Conservation (phyloP, 2,113 vertebrate genomes). For the Tamias sibiricus region DNA sequence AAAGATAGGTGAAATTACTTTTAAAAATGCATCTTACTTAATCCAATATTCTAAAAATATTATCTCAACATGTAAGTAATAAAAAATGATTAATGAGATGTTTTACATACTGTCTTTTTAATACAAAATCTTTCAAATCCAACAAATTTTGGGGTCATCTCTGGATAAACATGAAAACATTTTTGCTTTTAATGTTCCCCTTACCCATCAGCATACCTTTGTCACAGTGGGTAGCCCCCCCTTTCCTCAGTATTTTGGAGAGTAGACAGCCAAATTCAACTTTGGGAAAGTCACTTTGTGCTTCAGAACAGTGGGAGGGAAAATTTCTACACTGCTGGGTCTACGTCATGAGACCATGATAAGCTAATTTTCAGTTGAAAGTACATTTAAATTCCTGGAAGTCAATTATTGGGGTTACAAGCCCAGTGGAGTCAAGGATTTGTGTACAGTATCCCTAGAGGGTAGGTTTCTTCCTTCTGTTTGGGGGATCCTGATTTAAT, state of each 20-base stretch:
- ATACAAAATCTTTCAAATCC: not conserved
- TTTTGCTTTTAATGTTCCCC: not conserved
- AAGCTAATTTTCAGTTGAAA: not conserved
- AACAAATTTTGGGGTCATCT: not conserved
- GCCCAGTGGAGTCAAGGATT: not conserved
- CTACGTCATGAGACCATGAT: not conserved
- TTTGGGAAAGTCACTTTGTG: not conserved
- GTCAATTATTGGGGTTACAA: not conserved
- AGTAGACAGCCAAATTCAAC: not conserved
- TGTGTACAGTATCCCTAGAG: not conserved
- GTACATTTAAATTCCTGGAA: constrained; percentile 19
- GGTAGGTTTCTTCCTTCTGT: not conserved
- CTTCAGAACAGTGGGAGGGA: not conserved
- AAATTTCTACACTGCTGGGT: not conserved
- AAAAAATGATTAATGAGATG: constrained; percentile 15
- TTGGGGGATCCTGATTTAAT: not conserved
- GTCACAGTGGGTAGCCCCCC: not conserved
- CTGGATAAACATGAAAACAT: not conserved
- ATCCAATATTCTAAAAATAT: not conserved
- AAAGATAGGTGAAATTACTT: not conserved
- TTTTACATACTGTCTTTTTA: not conserved
- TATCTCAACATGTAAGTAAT: not conserved
- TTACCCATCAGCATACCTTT: not conserved
- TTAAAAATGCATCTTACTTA: not conserved
- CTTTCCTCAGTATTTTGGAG: not conserved